A percentile compares a stretch with the other conserved stretches of the same genome.
Conservation (phyloP, 2,888 invertebrate species). For the Plutella xylostella region DNA sequence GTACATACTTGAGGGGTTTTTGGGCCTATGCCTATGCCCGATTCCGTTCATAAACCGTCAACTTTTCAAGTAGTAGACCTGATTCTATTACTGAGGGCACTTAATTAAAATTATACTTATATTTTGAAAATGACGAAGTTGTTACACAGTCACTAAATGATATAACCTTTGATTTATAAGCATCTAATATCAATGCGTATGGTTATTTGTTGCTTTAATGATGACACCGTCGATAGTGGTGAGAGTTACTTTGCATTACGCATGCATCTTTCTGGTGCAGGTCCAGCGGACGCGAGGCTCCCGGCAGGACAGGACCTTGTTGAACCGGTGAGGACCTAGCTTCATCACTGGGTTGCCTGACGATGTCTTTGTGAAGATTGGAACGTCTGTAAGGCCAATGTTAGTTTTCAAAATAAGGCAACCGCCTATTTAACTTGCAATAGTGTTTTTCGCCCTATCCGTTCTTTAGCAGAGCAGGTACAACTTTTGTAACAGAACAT, state of each 20-base stretch:
- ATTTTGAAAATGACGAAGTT: no score
- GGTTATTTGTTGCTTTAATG: slow-evolving; percentile 5
- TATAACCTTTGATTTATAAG: background rate
- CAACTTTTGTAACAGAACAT: background rate
- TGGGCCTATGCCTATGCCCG: no score
- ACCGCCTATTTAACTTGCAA: no score
- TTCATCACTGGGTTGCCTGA: background rate
- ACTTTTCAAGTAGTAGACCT: no score
- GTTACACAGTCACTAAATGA: no score
- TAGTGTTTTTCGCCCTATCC: no score
- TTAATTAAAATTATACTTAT: no score
- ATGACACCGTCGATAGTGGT: slow-evolving; percentile 11
- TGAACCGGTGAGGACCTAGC: background rate
- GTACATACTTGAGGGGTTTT: no score
- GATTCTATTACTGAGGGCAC: no score
- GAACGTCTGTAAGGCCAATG: no score
- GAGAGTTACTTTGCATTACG: slow-evolving; percentile 8
- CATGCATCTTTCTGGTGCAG: slow-evolving; percentile 17
- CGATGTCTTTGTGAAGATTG: background rate
- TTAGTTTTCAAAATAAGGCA: no score
- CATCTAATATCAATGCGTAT: slow-evolving; percentile 3
- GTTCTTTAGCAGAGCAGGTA: background rate
- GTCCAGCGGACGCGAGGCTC: slow-evolving; percentile 20
- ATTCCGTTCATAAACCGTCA: no score
- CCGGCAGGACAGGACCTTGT: background rate